These are phyloP conservation scores for Hydriomena furcata DNA, from an alignment of 2,888 invertebrate genomes.

Conservation along the genomic window DNA sequence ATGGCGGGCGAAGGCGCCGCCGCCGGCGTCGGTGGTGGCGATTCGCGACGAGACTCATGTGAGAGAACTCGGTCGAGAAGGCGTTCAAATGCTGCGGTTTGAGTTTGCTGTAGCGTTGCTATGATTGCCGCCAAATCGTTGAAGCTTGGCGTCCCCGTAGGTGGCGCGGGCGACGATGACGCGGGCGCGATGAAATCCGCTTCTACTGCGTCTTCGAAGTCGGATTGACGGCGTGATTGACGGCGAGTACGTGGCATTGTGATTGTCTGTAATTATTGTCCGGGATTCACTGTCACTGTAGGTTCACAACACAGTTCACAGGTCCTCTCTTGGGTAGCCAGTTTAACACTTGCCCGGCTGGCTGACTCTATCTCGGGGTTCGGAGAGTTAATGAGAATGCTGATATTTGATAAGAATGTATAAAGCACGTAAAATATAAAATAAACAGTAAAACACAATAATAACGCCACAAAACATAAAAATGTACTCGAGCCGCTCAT, in stretches of 20 bases:
- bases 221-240: not conserved
- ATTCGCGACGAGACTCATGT: not conserved
- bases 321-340: no score
- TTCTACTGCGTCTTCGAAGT: no score
- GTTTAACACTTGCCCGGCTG: no score
- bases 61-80: not conserved
- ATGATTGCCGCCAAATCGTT: not conserved
- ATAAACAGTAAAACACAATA: no score
- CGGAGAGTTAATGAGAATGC: no score
- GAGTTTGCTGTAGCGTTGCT: not conserved
- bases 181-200: not conserved
- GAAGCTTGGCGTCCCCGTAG: not conserved
- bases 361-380: no score
- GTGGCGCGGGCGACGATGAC: not conserved
- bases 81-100: not conserved
- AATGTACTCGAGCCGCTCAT: no score
- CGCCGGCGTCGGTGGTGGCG: not conserved
- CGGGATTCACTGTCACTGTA: not conserved
- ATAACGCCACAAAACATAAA: no score
- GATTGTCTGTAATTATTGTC: not conserved
- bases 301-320: not conserved
- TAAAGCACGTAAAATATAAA: no score
- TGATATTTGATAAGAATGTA: no score
- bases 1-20: slow-evolving; percentile 6
- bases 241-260: not conserved